Percentiles rank a stretch among this genome's conserved stretches.
These are phyloP conservation scores for Cosmopolites sordidus DNA, from an alignment of 2,888 invertebrate genomes.

Conservation along the genomic window DNA sequence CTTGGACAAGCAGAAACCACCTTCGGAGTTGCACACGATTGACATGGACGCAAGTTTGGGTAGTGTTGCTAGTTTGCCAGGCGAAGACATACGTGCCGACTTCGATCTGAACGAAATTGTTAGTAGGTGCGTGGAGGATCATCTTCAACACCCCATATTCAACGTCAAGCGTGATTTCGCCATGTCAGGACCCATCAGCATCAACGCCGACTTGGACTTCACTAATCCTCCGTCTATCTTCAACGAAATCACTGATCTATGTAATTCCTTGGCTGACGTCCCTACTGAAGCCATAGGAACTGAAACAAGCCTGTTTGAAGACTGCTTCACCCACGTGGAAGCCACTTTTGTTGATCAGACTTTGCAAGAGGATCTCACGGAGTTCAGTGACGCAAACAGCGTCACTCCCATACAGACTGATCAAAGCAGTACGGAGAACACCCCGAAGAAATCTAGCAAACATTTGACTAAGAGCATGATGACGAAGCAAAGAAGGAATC, in stretches of 20 bases:
- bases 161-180: constrained; percentile 50
- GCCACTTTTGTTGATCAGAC: constrained; percentile 46
- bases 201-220: constrained; percentile 60
- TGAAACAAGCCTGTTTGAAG: constrained; percentile 55
- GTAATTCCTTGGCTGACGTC: constrained; percentile 50
- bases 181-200: constrained; percentile 29
- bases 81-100: constrained; percentile 52
- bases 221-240: constrained; percentile 68
- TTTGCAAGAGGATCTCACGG: constrained; percentile 43
- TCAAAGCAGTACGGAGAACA: constrained; percentile 68
- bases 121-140: constrained; percentile 22
- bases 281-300: constrained; percentile 54
- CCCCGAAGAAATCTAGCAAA: constrained; percentile 60
- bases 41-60: constrained; percentile 81
- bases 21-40: constrained; percentile 63
- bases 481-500: constrained; percentile 71
- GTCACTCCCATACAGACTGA: constrained; percentile 66
- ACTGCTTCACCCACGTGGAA: constrained; percentile 39
- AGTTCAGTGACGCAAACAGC: constrained; percentile 52
- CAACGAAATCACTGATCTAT: constrained; percentile 63
- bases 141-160: constrained; percentile 33
- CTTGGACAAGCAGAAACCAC: constrained; percentile 77
- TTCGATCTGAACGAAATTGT: constrained; percentile 46
- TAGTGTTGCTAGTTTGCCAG: constrained; percentile 76
- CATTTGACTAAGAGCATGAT: constrained; percentile 55